These are phyloP conservation scores for Diadumene lineata DNA, from an alignment of 92 coral and sea anemone genomes.

Conservation along the genomic window DNA sequence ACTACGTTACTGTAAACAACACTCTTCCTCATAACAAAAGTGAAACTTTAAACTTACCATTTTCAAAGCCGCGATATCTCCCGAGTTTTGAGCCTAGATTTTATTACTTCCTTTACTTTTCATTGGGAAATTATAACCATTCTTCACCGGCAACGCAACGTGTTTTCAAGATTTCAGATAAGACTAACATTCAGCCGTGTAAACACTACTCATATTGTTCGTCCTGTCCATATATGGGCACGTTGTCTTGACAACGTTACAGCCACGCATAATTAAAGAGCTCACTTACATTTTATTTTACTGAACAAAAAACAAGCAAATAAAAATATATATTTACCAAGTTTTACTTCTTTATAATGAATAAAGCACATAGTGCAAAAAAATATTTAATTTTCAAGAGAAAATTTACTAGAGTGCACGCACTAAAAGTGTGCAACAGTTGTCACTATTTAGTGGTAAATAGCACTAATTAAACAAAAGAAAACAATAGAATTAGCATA, in stretches of 20 bases:
- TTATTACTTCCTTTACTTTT: background rate
- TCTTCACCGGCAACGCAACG: background rate
- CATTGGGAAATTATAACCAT: background rate
- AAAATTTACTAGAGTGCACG: no score
- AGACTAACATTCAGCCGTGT: background rate
- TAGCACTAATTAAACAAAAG: no score
- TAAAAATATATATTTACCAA: background rate
- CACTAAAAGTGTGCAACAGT: no score
- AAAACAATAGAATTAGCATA: no score
- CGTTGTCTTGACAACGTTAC: conserved; percentile 18
- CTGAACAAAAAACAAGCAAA: no score
- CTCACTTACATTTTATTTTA: background rate
- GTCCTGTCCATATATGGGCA: conserved; percentile 27
- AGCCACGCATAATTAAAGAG: background rate
- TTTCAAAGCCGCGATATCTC: conserved; percentile 5
- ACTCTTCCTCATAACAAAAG: background rate
- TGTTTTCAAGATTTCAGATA: background rate
- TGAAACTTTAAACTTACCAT: conserved; percentile 29
- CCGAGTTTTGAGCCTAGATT: background rate
- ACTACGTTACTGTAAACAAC: conserved; percentile 3
- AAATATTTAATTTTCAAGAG: no score
- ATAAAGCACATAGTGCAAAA: no score
- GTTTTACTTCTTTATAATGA: no score
- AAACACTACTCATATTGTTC: conserved; percentile 29
- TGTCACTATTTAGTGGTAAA: no score